Evolutionary conservation across 1,140 invertebrate genomes (phyloP), one percentile per base, ranked within the genome.

Genomic region (Tenebrio molitor): DNA sequence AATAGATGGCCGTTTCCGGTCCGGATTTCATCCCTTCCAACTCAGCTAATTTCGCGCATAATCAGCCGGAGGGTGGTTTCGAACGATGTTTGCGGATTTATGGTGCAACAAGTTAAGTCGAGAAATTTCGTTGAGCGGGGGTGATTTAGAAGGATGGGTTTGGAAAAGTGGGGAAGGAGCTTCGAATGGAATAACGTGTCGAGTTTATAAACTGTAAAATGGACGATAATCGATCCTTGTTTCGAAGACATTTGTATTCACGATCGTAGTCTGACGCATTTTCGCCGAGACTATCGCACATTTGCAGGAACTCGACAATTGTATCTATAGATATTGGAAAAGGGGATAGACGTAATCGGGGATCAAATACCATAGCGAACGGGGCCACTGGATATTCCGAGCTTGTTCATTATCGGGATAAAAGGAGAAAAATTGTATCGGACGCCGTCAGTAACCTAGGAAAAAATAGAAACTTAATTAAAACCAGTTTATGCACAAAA

Each of bases 11-110:
- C 17, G 46, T 23, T 53, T 46, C 42, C 46, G 16, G 46, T 19
- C 17, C 8, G 15, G 36, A 36, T 16, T 41, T 66, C 3, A 8
- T 14, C 58, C 14, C 23, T 23, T 7, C 34, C 14, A 17, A 66
- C 33, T 66, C 21, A 14, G 33, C 21, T 39, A 66, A 39, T 68
- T 68, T 46, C 25, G 41, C 39, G 19, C 46, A 23, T 53, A 53
- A 53, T 53, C 46, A 53, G 16, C 46, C 46, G 8, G 46, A 23
- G 39, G 25, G n/a, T n/a, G 16, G 36, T 29, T 46, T 46, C 41
- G 23, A 36, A 41, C 36, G 36, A 39, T 39, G 41, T 19, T 64
- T 64, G 33, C 34, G 34, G 63, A 64, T 64, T 42, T 23, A 66
- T 23, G 19, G 63, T 42, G 63, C 41, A 66, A 34, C 62, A 64